These are phyloP conservation scores for Pocillopora verrucosa DNA, from an alignment of 64 coral and sea anemone species.

Conservation along the genomic window DNA sequence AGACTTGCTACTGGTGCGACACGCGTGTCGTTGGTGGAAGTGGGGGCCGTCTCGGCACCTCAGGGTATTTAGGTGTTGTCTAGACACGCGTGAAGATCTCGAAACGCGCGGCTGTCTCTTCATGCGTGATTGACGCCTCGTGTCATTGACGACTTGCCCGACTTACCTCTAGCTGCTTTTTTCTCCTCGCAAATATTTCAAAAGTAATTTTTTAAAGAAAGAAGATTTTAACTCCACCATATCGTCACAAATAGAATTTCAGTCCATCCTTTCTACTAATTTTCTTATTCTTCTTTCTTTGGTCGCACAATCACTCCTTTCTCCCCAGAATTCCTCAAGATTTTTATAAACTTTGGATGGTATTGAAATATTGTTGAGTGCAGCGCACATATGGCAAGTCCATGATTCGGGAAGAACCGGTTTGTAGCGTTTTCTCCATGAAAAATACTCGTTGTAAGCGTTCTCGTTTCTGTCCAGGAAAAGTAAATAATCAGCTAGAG, in stretches of 20 bases:
- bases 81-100: too few species aligned
- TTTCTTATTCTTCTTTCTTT: conserved; percentile 26
- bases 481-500: conserved; percentile 43
- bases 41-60: too few species aligned
- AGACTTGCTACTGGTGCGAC: too few species aligned
- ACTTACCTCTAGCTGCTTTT: too few species aligned
- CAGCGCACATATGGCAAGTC: conserved; percentile 60
- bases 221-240: background rate
- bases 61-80: too few species aligned
- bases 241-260: background rate
- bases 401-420: conserved; percentile 20
- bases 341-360: conserved; percentile 41
- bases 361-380: conserved; percentile 46
- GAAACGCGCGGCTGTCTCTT: too few species aligned
- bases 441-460: conserved; percentile 73
- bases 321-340: conserved; percentile 50
- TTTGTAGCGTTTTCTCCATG: conserved; percentile 52
- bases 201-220: too few species aligned
- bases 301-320: conserved; percentile 18
- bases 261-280: background rate
- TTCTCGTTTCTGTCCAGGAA: conserved; percentile 64
- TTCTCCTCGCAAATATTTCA: too few species aligned
- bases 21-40: too few species aligned
- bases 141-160: too few species aligned
- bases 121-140: too few species aligned